Evolutionary conservation across 1,140 invertebrate genomes (phyloP), one percentile per base, ranked within the genome.

Genomic region (Whitmania pigra): DNA sequence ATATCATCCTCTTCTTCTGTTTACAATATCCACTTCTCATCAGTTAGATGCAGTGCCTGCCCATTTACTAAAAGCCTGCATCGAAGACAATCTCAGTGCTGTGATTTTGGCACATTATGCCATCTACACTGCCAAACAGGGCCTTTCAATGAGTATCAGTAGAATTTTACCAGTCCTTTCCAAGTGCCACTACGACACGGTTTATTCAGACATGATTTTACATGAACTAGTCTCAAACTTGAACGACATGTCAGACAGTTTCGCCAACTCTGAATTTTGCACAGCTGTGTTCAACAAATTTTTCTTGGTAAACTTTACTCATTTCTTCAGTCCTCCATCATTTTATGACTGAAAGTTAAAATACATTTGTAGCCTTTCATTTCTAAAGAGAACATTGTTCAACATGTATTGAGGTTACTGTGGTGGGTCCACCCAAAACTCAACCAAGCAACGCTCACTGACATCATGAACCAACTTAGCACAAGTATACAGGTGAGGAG

Each of bases 211-310:
- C 85, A 93, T 92, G 40, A 95, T 95, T 80, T 82, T 97, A 57
- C 94, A 97, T 84, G 90, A 90, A 31, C 83, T 96, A 71, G 75
- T 95, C n/a, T 88, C 90, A 1, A 80, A 91, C 54, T 84, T 97
- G 0, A 89, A 95, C 76, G 88, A 90, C 67, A 88, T 95, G 85
- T 86, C 88, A 2, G 94, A 97, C 76, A 93, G 96, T 80, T 97
- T 97, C 80, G 85, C 88, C 74, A 88, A 90, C 7, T 92, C 95
- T 84, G 93, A 95, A 75, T 96, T 96, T 78, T 96, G 93, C 82
- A 93, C 91, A 0, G 91, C 92, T 0, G 87, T 97, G 22, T 96
- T 97, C 85, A 93, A 96, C 83, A 93, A 96, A 81, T 96, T 96
- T 79, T 91, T 97, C 75, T 73, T 83, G 75, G 91, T 93, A 81